Conservation (phyloP, 1,140 invertebrate species). For the Bilobella aurantiaca region DNA sequence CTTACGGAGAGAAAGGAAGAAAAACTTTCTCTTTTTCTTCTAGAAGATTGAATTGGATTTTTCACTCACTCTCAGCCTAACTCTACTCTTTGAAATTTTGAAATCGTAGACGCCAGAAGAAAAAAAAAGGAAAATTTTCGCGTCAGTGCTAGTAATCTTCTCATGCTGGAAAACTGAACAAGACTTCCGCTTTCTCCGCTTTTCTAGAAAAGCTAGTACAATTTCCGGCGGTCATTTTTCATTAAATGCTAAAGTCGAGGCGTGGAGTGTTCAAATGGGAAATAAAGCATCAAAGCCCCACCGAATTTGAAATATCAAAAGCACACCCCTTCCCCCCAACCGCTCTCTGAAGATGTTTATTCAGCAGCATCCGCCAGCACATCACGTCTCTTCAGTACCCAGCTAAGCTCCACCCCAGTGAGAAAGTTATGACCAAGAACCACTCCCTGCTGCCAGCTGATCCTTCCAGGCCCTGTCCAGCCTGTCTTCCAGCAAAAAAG, state of each 20-base stretch:
- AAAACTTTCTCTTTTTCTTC: not conserved
- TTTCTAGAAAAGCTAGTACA: not conserved
- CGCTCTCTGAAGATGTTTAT: not conserved
- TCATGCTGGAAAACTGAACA: no score
- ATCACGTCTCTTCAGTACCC: not conserved
- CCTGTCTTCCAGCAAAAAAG: not conserved
- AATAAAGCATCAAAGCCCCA: no score
- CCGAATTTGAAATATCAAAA: no score
- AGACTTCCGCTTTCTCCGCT: no score
- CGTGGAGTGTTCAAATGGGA: no score
- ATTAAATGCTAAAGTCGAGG: not conserved
- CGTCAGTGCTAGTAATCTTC: no score
- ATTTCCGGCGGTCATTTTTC: conserved; percentile 4
- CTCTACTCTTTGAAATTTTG: not conserved
- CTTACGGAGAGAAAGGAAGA: not conserved
- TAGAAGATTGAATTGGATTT: not conserved
- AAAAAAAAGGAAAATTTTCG: no score
- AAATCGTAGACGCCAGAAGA: no score
- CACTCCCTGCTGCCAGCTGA: conserved; percentile 1
- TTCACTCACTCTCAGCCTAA: not conserved
- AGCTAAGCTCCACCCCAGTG: conserved; percentile 2
- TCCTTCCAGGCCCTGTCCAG: not conserved
- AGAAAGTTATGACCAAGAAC: conserved; percentile 21
- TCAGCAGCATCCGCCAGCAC: not conserved
- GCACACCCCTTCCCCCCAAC: not conserved